Conservation (phyloP, 2,797 vertebrate species). For the Coilia nasus region DNA sequence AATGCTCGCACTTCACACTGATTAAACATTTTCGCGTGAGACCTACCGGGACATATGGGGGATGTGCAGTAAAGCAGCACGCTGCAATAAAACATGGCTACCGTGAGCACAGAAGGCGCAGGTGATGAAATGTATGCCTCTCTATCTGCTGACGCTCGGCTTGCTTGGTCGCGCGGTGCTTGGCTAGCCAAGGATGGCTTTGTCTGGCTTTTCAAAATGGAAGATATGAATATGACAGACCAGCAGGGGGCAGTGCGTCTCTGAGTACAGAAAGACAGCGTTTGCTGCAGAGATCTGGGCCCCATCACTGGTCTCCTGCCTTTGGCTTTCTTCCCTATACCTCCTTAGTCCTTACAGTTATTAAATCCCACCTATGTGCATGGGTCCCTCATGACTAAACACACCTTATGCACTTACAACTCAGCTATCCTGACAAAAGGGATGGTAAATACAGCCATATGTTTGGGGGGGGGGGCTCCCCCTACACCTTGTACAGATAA, state of each 20-base stretch:
- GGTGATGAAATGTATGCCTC: background rate
- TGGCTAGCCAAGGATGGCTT: background rate
- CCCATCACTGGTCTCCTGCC: background rate
- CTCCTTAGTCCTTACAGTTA: background rate
- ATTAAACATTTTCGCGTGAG: slow-evolving; percentile 1
- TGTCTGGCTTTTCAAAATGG: background rate
- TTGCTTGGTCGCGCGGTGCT: background rate
- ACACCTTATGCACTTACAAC: background rate
- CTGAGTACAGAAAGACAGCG: background rate
- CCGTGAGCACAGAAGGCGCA: background rate
- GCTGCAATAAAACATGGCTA: background rate
- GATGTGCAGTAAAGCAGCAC: background rate
- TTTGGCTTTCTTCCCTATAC: background rate
- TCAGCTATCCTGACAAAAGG: no score
- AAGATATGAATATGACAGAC: background rate
- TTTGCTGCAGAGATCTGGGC: no score
- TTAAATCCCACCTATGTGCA: background rate
- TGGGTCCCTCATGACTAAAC: background rate
- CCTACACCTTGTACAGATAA: background rate
- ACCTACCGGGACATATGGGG: background rate
- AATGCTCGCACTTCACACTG: background rate
- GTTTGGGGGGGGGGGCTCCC: no score
- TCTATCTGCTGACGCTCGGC: background rate
- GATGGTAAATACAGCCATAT: no score
- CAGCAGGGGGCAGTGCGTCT: slow-evolving; percentile 10